Percentiles rank a stretch among this genome's conserved stretches.
Evolutionary conservation across 2,888 invertebrate species (phyloP).

Genomic region (Drosophila nr. fundita): DNA sequence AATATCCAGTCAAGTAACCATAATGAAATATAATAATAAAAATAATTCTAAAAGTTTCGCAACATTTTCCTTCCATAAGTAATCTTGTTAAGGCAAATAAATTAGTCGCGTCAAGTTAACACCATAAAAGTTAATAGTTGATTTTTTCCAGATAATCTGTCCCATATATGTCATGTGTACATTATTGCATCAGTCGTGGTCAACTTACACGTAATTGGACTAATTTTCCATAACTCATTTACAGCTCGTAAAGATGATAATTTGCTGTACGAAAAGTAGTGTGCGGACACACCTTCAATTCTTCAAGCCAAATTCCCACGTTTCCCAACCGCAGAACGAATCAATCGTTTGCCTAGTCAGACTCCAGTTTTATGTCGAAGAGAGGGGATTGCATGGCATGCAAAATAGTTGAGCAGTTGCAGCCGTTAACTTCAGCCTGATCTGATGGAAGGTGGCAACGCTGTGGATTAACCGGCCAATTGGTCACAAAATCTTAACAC

Average conservation of each 20-base stretch:
- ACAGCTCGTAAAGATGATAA: slow-evolving; percentile 68
- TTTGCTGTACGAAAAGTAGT: slow-evolving; percentile 65
- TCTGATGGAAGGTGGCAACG: slow-evolving; percentile 37
- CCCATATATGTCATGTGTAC: not conserved
- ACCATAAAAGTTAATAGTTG: slow-evolving; percentile 29
- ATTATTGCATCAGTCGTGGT: slow-evolving; percentile 32
- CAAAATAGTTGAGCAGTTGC: slow-evolving; percentile 52
- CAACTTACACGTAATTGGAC: slow-evolving; percentile 45
- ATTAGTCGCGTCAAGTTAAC: slow-evolving; percentile 32
- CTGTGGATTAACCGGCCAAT: slow-evolving; percentile 58
- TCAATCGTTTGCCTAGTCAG: slow-evolving; percentile 71
- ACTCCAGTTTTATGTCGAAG: slow-evolving; percentile 15
- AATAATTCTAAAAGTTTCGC: not conserved
- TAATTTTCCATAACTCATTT: slow-evolving; percentile 68
- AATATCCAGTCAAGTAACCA: not conserved
- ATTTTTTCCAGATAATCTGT: slow-evolving; percentile 19
- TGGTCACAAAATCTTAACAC: slow-evolving; percentile 83
- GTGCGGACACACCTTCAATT: slow-evolving; percentile 76
- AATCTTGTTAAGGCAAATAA: not conserved
- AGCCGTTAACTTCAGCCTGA: slow-evolving; percentile 41
- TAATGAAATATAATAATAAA: not conserved
- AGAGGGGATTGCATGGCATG: slow-evolving; percentile 37
- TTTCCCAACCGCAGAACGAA: slow-evolving; percentile 70
- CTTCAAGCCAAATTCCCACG: slow-evolving; percentile 77
- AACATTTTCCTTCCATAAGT: not conserved